Percentiles rank a stretch among this genome's conserved stretches.
These are phyloP conservation scores for Chorisops tibialis DNA, from an alignment of 2,888 invertebrate species.

Conservation along the genomic window DNA sequence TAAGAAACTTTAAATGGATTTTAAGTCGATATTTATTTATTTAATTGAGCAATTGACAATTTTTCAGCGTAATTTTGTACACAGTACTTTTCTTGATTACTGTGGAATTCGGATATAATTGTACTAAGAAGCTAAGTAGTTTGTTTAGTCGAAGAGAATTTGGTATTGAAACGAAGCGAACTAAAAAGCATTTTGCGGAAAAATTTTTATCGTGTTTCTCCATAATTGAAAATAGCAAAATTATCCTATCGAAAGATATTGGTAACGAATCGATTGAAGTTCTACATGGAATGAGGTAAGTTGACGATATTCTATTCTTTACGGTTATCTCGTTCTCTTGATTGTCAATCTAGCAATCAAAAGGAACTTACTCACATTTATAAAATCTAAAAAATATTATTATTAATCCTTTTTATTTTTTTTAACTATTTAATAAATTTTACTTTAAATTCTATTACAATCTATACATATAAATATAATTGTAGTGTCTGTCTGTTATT, in stretches of 20 bases:
- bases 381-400: too few species aligned
- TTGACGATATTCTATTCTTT: too few species aligned
- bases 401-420: too few species aligned
- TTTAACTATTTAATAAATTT: too few species aligned
- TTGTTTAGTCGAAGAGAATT: conserved; percentile 1
- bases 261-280: conserved; percentile 33
- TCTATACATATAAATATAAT: too few species aligned
- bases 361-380: too few species aligned
- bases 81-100: conserved; percentile 18
- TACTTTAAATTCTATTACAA: too few species aligned
- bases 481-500: too few species aligned
- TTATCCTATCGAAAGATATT: conserved; percentile 29
- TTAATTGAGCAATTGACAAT: background rate
- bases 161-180: background rate
- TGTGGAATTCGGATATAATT: conserved; percentile 17
- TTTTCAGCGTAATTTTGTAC: conserved; percentile 18
- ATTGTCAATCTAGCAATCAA: too few species aligned
- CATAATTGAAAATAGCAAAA: conserved; percentile 29
- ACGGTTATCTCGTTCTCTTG: too few species aligned
- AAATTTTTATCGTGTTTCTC: conserved; percentile 33
- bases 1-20: conserved; percentile 20
- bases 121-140: background rate
- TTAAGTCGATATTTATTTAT: background rate
- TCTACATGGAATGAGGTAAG: conserved; percentile 45
- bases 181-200: conserved; percentile 17